phyloP scores from a whole-genome alignment of 1,140 invertebrate genomes.

The Drosophila sulfurigaster region DNA sequence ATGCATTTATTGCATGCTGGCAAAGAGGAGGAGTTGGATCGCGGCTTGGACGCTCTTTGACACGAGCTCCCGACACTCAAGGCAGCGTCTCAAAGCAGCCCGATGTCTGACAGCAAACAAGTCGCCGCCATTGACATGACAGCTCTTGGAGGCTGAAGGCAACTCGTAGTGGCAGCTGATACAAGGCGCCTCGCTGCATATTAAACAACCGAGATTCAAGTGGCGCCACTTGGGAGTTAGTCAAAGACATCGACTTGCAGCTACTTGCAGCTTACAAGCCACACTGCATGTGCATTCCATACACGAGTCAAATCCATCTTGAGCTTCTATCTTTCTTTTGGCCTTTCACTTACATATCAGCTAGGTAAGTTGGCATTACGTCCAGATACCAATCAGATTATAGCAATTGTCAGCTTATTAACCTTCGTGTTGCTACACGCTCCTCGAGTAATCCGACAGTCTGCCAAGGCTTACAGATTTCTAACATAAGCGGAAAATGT shows the following conservation, averaged over 20 bases:
- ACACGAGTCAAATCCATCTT: conserved; percentile 3
- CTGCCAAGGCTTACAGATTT: background rate
- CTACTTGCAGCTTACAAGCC: conserved; percentile 12
- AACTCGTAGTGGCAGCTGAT: background rate
- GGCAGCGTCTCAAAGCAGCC: conserved; percentile 61
- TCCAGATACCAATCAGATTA: background rate
- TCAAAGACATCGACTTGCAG: conserved; percentile 20
- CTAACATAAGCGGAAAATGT: conserved; percentile 13
- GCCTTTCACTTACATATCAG: conserved; percentile 15
- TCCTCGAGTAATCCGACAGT: conserved; percentile 6
- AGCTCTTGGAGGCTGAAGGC: conserved; percentile 20
- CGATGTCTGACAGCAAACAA: conserved; percentile 44
- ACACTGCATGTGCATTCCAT: conserved; percentile 28
- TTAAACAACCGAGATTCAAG: conserved; percentile 60
- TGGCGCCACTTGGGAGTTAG: conserved; percentile 29
- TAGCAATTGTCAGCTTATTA: conserved; percentile 18
- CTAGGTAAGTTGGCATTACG: conserved; percentile 37
- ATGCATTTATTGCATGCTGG: conserved; percentile 14
- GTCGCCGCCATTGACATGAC: conserved; percentile 44
- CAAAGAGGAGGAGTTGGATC: conserved; percentile 5
- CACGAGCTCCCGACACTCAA: conserved; percentile 68
- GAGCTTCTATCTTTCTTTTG: conserved; percentile 6
- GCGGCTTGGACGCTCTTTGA: conserved; percentile 58
- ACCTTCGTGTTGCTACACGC: conserved; percentile 5
- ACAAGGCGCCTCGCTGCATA: conserved; percentile 55